Base-by-base conservation (phyloP, 2,888 invertebrate species). In the Drosophila atripex region DNA sequence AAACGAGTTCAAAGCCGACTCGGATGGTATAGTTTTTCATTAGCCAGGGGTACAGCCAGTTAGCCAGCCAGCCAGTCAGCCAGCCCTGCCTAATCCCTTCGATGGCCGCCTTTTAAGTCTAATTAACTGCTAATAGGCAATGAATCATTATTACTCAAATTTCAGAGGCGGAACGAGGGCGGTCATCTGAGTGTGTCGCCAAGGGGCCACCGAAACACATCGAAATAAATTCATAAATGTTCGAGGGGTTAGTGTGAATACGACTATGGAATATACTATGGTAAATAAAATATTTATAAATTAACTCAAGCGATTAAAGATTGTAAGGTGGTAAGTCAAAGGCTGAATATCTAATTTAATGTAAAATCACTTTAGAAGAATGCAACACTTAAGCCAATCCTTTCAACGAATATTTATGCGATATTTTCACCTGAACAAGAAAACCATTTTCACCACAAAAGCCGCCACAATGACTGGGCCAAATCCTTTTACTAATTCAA, bases 71-170 rank as follows among this genome's bases (percentile, higher is more conserved):
- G n/a, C n/a, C n/a, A n/a, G 14, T 9, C 16, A 1, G 8, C 18
- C 8, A 3, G 18, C 12, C 28, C 65, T 88, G 18, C 28, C 65
- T 88, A 83, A 88, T 78, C 84, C 88, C 66, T 83, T 80, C 75
- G 86, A 87, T 71, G 73, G 30, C 75, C 76, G 71, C 73, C 84
- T 86, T 88, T 85, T 85, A 85, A 86, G 82, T 86, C 84, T 85
- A 88, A 85, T 85, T 86, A 88, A 85, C 88, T 80, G 88, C 88
- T 85, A 88, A 85, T 85, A 82, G 85, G 75, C 88, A 76, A 88
- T 85, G 78, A 86, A 85, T 85, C 84, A 88, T 85, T 88, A 86
- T 86, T 86, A 88, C 86, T 85, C 82, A 83, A 83, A 88, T 83
- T 79, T 83, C 47, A 76, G 66, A 61, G 60, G 73, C 63, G 52